phyloP scores from a whole-genome alignment of 2,888 invertebrate genomes.

The Gortyna flavago region DNA sequence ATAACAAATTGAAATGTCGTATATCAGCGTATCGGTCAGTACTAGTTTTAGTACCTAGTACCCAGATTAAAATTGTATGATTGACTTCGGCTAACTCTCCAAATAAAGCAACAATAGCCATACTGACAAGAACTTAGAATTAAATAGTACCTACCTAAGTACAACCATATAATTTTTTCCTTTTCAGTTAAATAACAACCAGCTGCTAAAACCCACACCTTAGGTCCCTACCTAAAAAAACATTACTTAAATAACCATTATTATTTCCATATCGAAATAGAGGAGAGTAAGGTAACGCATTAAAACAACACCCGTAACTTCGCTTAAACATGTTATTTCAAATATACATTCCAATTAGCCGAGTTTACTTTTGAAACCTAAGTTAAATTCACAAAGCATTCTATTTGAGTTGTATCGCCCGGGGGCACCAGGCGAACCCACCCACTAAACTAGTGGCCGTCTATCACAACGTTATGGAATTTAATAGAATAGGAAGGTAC shows the following conservation, averaged over 20 bases:
- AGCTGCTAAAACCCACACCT: background rate
- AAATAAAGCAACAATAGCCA: background rate
- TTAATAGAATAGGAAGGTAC: conserved; percentile 66
- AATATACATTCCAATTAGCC: conserved; percentile 87
- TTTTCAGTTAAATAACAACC: conserved; percentile 11
- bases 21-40: background rate
- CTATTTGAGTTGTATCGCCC: conserved; percentile 80
- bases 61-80: background rate
- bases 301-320: conserved; percentile 64
- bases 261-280: conserved; percentile 22
- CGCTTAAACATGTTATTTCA: conserved; percentile 79
- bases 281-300: conserved; percentile 26
- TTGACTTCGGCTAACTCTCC: background rate
- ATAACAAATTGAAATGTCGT: no score
- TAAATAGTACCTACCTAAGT: background rate
- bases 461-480: conserved; percentile 71
- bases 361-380: conserved; percentile 84
- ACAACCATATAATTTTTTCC: background rate
- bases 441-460: conserved; percentile 75
- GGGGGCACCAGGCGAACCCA: conserved; percentile 70
- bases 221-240: conserved; percentile 29
- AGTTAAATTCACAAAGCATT: conserved; percentile 86
- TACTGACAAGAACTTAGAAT: no score
- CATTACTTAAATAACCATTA: conserved; percentile 20
- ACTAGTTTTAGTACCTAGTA: background rate